Conservation (phyloP, 1,140 invertebrate species). For the Chironomus tepperi region DNA sequence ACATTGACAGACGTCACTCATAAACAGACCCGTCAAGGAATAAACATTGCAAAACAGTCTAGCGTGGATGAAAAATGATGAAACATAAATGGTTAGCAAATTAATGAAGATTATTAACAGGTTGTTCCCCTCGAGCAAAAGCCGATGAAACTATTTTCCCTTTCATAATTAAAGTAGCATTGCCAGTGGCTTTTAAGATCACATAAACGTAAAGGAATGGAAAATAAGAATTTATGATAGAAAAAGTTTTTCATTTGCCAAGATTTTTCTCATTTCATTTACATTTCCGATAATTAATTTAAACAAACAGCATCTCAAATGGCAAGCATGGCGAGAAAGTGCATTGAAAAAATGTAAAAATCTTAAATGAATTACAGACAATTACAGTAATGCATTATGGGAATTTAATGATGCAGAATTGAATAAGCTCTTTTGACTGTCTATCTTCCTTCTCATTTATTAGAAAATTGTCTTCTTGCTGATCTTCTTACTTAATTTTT, state of each 20-base stretch:
- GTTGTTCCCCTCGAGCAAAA: background rate
- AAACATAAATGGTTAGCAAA: background rate
- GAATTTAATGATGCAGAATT: background rate
- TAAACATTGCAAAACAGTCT: too few species aligned
- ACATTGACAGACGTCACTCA: too few species aligned
- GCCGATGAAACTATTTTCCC: background rate
- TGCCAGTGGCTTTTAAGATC: background rate
- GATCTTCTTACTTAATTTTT: background rate
- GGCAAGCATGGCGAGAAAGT: too few species aligned
- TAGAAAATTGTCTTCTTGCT: background rate
- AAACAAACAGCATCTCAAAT: background rate
- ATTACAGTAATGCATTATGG: slow-evolving; percentile 6
- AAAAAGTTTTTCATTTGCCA: background rate
- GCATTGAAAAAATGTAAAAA: background rate
- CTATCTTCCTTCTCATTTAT: background rate
- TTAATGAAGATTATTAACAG: slow-evolving; percentile 12
- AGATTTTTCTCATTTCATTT: slow-evolving; percentile 1
- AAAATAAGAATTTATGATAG: background rate
- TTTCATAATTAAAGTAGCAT: background rate
- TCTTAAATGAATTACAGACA: background rate
- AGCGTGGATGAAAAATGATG: too few species aligned
- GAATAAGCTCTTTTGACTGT: background rate
- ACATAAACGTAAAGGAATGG: background rate
- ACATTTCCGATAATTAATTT: slow-evolving; percentile 22
- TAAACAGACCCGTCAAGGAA: too few species aligned